Evolutionary conservation across 2,888 invertebrate genomes (phyloP).

Genomic region (Lamellibrachia satsuma): DNA sequence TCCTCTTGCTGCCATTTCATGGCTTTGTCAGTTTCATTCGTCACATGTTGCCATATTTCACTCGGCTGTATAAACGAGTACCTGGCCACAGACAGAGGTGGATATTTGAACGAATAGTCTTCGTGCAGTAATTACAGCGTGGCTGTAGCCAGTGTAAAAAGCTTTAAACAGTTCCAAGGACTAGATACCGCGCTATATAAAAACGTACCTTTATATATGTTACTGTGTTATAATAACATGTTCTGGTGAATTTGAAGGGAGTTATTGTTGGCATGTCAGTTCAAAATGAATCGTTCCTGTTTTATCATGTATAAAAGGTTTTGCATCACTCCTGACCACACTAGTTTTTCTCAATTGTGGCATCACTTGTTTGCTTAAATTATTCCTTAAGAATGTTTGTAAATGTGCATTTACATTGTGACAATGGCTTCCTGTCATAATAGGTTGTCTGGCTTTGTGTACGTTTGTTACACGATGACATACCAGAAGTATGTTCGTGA

Average conservation of each 20-base stretch:
- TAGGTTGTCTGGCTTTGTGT: background rate
- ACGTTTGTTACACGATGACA: background rate
- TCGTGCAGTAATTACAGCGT: no score
- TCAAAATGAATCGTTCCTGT: background rate
- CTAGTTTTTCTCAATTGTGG: no score
- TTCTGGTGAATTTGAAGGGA: background rate
- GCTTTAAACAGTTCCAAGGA: no score
- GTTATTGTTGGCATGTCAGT: background rate
- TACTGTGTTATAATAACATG: background rate
- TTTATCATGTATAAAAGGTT: background rate
- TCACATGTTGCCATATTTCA: no score
- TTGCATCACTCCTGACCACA: background rate
- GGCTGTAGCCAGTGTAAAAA: no score
- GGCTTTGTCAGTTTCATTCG: no score
- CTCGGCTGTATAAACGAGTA: no score
- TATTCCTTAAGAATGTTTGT: background rate
- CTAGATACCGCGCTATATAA: no score
- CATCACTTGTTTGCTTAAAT: background rate
- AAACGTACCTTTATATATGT: no score
- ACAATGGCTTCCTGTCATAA: background rate
- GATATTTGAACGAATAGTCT: no score
- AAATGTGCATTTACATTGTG: background rate
- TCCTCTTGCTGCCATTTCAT: no score
- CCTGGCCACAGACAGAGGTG: no score
- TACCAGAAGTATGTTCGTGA: background rate